phyloP scores from a whole-genome alignment of 2,888 invertebrate genomes.

The Melanargia galathea region DNA sequence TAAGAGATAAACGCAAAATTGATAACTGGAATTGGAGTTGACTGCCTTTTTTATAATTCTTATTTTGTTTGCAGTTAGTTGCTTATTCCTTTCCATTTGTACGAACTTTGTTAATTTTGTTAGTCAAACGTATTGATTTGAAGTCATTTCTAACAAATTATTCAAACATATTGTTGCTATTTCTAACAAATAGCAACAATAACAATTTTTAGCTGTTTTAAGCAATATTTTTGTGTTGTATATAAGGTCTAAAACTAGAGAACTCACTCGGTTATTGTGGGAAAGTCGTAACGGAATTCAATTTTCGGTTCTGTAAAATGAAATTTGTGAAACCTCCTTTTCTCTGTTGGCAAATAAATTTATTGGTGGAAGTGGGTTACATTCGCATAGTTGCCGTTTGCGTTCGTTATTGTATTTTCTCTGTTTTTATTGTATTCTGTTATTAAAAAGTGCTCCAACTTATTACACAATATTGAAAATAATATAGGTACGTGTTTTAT shows the following conservation, averaged over 20 bases:
- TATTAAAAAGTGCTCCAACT: background rate
- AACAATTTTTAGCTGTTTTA: background rate
- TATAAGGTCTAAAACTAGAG: background rate
- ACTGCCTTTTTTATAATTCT: background rate
- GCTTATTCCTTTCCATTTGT: background rate
- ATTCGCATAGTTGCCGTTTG: conserved; percentile 23
- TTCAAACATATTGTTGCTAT: background rate
- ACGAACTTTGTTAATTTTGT: background rate
- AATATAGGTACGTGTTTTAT: no score
- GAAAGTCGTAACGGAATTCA: conserved; percentile 70
- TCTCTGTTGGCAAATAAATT: conserved; percentile 63
- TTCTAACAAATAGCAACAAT: no score
- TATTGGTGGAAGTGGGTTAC: conserved; percentile 52
- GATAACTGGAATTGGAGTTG: no score
- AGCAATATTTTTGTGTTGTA: background rate
- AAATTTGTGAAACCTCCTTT: conserved; percentile 67
- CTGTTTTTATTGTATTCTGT: conserved; percentile 10
- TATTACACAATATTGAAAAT: background rate
- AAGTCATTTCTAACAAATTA: background rate
- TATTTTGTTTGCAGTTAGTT: background rate
- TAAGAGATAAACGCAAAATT: no score
- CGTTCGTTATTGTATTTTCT: conserved; percentile 5
- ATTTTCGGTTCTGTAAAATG: conserved; percentile 69
- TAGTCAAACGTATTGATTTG: background rate
- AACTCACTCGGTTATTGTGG: conserved; percentile 64